Base-by-base conservation (phyloP, 1,140 invertebrate genomes). In the Drosophila pachea region DNA sequence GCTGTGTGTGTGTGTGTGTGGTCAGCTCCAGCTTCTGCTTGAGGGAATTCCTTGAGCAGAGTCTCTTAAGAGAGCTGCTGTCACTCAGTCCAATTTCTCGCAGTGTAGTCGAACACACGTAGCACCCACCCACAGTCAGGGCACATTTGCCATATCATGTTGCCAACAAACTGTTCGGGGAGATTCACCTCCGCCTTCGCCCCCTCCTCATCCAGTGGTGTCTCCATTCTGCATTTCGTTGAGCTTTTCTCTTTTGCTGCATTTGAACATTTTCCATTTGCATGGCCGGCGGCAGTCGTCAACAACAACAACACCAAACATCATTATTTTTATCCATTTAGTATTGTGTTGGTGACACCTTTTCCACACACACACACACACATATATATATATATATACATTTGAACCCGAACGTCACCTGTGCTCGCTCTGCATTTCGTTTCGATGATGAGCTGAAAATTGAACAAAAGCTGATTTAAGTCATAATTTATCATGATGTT, bases 401-500 rank as follows among this genome's bases (percentile, higher is more conserved):
- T 76, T 84, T 83, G 40, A 84, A 75, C 75, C 68, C 68, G 68
- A 48, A 64, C 49, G 50, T 55, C 76, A 86, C 76, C 76, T 66
- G 73, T 66, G 73, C 52, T 33, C 60, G 73, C 52, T 33, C 60
- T 47, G 43, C 62, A 58, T 68, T 60, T 49, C 12, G 54, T 42
- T 43, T 45, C 76, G 62, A 83, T 76, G 83, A 79, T 77, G 78
- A 83, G 84, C 77, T 83, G 78, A 86, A 79, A 84, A 83, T 73
- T 75, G 65, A 74, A 82, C 72, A 88, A 88, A 83, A 88, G 86
- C 81, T 86, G 81, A 82, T 86, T 87, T 86, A 87, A 88, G 78
- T 88, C 86, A 88, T 88, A 88, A 88, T 86, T 88, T 88, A 88
- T 88, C 81, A 86, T 75, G 73, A 71, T 68, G 61, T 47, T 63